Evolutionary conservation across 2,113 vertebrate genomes (phyloP).

Genomic region (Sturnira hondurensis): DNA sequence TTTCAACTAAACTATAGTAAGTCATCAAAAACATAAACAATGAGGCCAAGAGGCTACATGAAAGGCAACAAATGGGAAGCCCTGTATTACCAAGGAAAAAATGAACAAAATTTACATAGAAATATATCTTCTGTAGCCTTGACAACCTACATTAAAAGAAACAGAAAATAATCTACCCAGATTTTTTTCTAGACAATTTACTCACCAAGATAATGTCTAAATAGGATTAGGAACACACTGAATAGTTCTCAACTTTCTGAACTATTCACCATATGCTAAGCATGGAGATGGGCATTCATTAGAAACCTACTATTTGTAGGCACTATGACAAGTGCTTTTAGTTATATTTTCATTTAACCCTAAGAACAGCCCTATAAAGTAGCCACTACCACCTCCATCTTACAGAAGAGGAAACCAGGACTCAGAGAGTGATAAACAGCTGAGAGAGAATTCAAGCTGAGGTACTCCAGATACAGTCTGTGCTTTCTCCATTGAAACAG

Average conservation of each 20-base stretch:
- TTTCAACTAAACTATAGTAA: background rate
- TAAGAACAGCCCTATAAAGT: background rate
- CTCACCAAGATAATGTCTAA: background rate
- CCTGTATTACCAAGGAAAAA: background rate
- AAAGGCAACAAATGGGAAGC: background rate
- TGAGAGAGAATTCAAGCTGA: background rate
- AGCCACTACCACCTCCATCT: background rate
- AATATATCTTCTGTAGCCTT: background rate
- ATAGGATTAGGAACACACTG: background rate
- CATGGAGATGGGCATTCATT: background rate
- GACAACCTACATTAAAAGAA: background rate
- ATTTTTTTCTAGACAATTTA: background rate
- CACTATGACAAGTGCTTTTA: background rate
- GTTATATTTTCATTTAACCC: background rate
- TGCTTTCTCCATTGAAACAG: background rate
- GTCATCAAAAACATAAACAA: conserved; percentile 42
- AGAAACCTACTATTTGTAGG: background rate
- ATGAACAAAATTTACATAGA: background rate
- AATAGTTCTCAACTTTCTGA: background rate
- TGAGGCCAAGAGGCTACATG: background rate
- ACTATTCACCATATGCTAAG: background rate
- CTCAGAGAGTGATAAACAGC: background rate
- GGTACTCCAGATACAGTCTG: background rate
- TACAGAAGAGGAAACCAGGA: background rate
- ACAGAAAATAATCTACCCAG: background rate